Evolutionary conservation across 2,797 vertebrate species (phyloP).

Genomic region (Tapirus indicus): DNA sequence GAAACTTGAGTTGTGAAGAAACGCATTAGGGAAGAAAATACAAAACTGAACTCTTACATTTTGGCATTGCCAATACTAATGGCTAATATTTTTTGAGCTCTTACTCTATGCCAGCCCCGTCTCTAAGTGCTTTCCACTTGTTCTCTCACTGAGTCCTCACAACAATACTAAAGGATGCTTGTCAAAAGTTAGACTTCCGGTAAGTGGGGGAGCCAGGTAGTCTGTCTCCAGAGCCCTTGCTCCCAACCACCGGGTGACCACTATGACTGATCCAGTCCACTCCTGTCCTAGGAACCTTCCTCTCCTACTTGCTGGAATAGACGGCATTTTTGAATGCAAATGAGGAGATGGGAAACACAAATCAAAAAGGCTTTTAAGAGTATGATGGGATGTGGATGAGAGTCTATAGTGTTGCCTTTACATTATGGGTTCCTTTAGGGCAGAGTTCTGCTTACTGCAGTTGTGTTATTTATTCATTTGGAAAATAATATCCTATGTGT

Average conservation of each 20-base stretch:
- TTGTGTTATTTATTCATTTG: constrained; percentile 59
- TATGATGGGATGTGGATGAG: not conserved
- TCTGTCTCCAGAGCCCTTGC: not conserved
- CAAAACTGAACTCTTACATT: not conserved
- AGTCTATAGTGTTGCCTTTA: not conserved
- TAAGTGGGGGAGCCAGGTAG: not conserved
- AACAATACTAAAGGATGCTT: not conserved
- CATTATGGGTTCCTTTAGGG: constrained; percentile 28
- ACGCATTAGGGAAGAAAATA: not conserved
- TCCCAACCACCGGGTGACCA: not conserved
- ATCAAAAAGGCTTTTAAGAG: not conserved
- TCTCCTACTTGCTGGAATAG: not conserved
- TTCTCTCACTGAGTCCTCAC: not conserved
- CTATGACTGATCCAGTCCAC: not conserved
- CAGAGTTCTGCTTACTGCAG: constrained; percentile 3
- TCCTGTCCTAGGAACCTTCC: not conserved
- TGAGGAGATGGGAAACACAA: not conserved
- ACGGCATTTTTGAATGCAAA: not conserved
- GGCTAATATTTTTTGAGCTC: not conserved
- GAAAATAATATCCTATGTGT: constrained; percentile 60
- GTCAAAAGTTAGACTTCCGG: not conserved
- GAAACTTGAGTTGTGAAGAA: no score
- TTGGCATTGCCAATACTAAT: not conserved
- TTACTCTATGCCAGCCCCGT: not conserved
- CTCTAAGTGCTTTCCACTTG: not conserved